A percentile compares a stretch with the other conserved stretches of the same genome.
phyloP scores from a whole-genome alignment of 2,888 invertebrate species.

The Stenodema calcarata region DNA sequence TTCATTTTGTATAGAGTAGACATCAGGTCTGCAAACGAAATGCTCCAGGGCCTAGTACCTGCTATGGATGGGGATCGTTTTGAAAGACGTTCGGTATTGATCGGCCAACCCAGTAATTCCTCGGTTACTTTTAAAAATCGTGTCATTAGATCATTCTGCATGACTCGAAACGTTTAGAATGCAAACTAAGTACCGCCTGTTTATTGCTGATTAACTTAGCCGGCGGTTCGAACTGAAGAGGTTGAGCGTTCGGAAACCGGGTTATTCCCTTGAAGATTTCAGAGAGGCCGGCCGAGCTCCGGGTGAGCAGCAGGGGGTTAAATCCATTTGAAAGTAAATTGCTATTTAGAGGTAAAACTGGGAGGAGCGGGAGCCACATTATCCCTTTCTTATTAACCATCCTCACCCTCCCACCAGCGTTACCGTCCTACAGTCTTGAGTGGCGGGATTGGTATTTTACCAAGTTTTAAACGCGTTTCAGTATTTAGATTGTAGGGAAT shows the following conservation, averaged over 20 bases:
- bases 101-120: too few relatives aligned
- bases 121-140: too few relatives aligned
- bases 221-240: background rate
- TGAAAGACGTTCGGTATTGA: too few relatives aligned
- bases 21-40: too few relatives aligned
- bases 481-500: background rate
- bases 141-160: too few relatives aligned
- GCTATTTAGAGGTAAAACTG: conserved; percentile 21
- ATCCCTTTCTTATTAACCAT: conserved; percentile 23
- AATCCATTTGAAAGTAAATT: conserved; percentile 37
- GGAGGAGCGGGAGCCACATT: background rate
- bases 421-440: background rate
- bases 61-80: too few relatives aligned
- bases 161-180: too few relatives aligned
- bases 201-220: background rate
- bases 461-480: background rate
- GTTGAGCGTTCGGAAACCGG: background rate
- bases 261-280: conserved; percentile 17
- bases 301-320: background rate
- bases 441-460: background rate
- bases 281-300: background rate
- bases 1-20: too few relatives aligned
- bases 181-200: background rate
- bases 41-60: too few relatives aligned
- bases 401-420: background rate